Evolutionary conservation across 2,113 vertebrate species (phyloP).

Genomic region (Hemichromis elongatus): DNA sequence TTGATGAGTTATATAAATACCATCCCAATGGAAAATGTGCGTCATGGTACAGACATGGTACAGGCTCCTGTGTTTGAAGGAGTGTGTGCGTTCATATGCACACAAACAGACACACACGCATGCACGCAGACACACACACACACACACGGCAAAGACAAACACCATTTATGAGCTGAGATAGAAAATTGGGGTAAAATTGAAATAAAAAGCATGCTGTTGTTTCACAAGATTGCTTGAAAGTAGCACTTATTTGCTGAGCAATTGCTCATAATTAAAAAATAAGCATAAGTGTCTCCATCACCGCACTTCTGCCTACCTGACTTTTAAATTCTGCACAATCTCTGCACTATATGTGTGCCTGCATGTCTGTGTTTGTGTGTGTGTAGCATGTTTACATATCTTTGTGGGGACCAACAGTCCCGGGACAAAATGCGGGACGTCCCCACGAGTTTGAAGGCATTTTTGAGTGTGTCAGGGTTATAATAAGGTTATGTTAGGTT

Average conservation of each 20-base stretch:
- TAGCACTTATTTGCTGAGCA: background rate
- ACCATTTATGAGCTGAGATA: background rate
- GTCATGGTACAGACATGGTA: conserved; percentile 71
- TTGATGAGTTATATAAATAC: conserved; percentile 75
- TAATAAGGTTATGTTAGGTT: background rate
- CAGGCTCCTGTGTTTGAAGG: conserved; percentile 55
- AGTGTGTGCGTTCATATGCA: background rate
- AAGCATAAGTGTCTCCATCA: background rate
- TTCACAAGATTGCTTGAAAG: background rate
- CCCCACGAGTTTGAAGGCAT: background rate
- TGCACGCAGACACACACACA: background rate
- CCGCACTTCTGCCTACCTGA: background rate
- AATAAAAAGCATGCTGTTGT: background rate
- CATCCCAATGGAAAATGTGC: conserved; percentile 70
- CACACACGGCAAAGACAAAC: background rate
- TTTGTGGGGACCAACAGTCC: background rate
- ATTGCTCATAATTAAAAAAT: background rate
- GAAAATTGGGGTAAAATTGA: background rate
- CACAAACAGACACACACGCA: background rate
- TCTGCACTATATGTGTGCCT: background rate
- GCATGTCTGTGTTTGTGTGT: rapidly evolving
- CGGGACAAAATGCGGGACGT: background rate
- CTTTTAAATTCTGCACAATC: background rate
- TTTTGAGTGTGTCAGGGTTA: background rate
- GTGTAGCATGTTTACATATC: background rate